These are phyloP conservation scores for Astur gentilis DNA, from an alignment of 2,113 vertebrate species.

Conservation along the genomic window DNA sequence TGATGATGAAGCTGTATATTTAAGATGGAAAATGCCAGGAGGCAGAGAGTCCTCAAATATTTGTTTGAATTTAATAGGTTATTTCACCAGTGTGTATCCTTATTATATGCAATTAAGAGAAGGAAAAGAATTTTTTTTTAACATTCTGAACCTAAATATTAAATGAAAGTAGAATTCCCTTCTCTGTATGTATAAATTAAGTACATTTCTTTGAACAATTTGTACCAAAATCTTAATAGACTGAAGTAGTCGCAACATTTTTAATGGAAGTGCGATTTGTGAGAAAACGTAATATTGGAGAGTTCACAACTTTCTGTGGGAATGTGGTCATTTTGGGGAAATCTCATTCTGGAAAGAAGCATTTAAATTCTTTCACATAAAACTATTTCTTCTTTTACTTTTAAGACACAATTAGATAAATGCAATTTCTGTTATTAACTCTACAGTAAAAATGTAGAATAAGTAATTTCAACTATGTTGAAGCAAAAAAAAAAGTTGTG, in stretches of 20 bases:
- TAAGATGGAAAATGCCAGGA: neutral
- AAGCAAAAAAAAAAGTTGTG: neutral
- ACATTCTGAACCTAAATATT: neutral
- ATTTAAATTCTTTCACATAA: neutral
- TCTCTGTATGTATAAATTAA: neutral
- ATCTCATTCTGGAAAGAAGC: neutral
- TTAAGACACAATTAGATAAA: neutral
- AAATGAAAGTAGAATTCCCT: neutral
- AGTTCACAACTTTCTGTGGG: neutral
- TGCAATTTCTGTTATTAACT: neutral
- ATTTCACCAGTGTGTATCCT: neutral
- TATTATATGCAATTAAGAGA: neutral
- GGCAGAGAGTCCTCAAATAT: neutral
- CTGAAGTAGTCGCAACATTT: neutral
- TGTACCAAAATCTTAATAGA: neutral
- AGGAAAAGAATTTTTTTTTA: neutral
- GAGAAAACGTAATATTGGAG: neutral
- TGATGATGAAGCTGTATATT: neutral
- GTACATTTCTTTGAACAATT: neutral
- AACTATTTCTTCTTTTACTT: neutral
- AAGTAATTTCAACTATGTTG: neutral
- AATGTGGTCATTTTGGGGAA: neutral
- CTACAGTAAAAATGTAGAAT: neutral
- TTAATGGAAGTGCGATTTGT: neutral
- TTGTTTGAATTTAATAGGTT: neutral